A percentile compares a stretch with the other conserved stretches of the same genome.
Evolutionary conservation across 2,113 vertebrate genomes (phyloP).

Genomic region (Brachypteracias leptosomus): DNA sequence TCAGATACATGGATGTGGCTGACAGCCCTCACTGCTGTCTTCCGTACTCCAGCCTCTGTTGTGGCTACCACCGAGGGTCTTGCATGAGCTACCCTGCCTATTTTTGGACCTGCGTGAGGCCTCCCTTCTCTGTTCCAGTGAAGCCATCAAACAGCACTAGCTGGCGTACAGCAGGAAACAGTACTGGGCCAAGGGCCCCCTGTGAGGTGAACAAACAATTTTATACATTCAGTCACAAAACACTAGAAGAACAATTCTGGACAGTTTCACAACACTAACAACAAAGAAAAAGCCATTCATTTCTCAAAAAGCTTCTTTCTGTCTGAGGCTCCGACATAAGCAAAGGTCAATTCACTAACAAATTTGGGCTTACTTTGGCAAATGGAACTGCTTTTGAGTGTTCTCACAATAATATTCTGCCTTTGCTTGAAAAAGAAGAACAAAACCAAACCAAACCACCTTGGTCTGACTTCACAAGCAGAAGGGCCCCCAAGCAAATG

Average conservation of each 20-base stretch:
- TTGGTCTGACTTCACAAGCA: constrained; percentile 22
- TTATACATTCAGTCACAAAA: constrained; percentile 58
- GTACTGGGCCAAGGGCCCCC: not conserved
- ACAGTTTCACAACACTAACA: constrained; percentile 55
- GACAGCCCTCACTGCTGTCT: not conserved
- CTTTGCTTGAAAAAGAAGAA: not conserved
- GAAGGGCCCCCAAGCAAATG: not conserved
- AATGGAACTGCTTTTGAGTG: constrained; percentile 17
- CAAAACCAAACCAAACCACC: not conserved
- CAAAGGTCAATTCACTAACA: constrained; percentile 3
- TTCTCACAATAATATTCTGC: not conserved
- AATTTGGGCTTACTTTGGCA: constrained; percentile 43
- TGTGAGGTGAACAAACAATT: constrained; percentile 37
- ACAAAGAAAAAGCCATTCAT: not conserved
- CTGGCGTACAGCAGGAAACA: constrained; percentile 38
- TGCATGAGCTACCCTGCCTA: not conserved
- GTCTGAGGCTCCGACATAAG: constrained; percentile 14
- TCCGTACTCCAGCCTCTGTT: not conserved
- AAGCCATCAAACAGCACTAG: constrained; percentile 21
- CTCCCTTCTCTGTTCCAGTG: not conserved
- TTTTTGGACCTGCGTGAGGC: not conserved
- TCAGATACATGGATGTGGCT: not conserved
- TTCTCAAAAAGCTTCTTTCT: constrained; percentile 41
- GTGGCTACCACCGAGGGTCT: not conserved
- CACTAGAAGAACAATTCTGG: constrained; percentile 51